Evolutionary conservation across 2,113 vertebrate genomes (phyloP), one percentile per base, ranked within the genome.

Genomic region (Dipodomys ordii): DNA sequence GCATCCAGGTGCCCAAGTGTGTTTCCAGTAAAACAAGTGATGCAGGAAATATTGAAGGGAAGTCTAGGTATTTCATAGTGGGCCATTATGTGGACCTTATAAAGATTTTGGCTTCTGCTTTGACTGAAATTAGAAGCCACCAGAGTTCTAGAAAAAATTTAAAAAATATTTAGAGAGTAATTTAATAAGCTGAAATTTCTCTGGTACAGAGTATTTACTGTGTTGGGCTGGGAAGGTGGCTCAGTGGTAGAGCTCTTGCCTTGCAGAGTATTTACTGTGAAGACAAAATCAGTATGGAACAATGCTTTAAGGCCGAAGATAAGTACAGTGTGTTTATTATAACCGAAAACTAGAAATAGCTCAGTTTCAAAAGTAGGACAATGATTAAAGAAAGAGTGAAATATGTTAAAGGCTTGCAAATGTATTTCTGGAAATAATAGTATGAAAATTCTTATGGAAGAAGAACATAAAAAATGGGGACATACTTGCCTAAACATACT

Each of bases 111-210:
- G 67, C 10, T 90, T 91, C 96, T 35, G 30, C 30, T 86, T 85
- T 79, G 27, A 46, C 72, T 74, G 39, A 89, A 79, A 85, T 67
- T 10, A 35, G 44, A n/a, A 73, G 8, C 10, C 16, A 28, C 16
- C 27, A 78, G 9, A 3, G 35, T 69, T 85, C 46, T 44, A 53
- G 19, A 35, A 3, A 28, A 39, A 71, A 64, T 53, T 88, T 74
- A 76, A 93, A 86, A 32, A 57, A 67, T 28, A 25, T 77, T 53
- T 76, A 62, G 67, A 87, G 16, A 78, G 35, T 87, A 73, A 69
- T 90, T 79, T 83, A 83, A 65, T 90, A 94, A 85, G 20, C 23
- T 84, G 16, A 90, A 93, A 90, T 89, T 93, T 19, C 39, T 53
- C 7, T 87, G 28, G 57, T 83, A 79, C 73, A 71, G n/a, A 81